Evolutionary conservation across 2,797 vertebrate genomes (phyloP).

Genomic region (Ataeniobius toweri): DNA sequence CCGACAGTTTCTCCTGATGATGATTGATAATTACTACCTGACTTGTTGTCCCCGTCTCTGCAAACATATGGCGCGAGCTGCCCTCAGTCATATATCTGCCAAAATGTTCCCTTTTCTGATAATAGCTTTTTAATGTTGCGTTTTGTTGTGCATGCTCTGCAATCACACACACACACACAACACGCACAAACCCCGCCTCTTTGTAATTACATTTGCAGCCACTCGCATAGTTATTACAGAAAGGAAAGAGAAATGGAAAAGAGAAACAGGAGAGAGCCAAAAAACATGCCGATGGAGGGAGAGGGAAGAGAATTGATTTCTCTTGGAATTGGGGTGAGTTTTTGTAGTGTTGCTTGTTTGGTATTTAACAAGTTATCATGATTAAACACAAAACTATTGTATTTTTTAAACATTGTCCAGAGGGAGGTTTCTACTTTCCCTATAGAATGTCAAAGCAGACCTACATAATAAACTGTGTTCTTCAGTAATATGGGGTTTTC

Average conservation of each 20-base stretch:
- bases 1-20: conserved; percentile 75
- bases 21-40: conserved; percentile 82
- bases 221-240: conserved; percentile 69
- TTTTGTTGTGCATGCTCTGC: conserved; percentile 70
- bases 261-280: conserved; percentile 51
- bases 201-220: conserved; percentile 77
- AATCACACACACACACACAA: conserved; percentile 22
- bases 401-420: conserved; percentile 34
- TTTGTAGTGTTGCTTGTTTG: conserved; percentile 52
- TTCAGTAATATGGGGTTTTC: neutral
- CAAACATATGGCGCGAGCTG: conserved; percentile 76
- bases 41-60: conserved; percentile 70
- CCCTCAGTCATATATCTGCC: conserved; percentile 70
- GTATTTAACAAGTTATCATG: conserved; percentile 67
- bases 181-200: conserved; percentile 41
- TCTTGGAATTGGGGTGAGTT: conserved; percentile 65
- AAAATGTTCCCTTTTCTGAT: conserved; percentile 75
- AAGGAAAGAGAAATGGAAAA: conserved; percentile 68
- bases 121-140: conserved; percentile 80
- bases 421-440: no score
- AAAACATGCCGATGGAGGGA: conserved; percentile 42
- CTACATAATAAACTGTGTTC: neutral
- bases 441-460: neutral
- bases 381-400: conserved; percentile 60
- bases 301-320: conserved; percentile 53